Base-by-base conservation (phyloP, 2,797 vertebrate genomes). In the Decapterus maruadsi region DNA sequence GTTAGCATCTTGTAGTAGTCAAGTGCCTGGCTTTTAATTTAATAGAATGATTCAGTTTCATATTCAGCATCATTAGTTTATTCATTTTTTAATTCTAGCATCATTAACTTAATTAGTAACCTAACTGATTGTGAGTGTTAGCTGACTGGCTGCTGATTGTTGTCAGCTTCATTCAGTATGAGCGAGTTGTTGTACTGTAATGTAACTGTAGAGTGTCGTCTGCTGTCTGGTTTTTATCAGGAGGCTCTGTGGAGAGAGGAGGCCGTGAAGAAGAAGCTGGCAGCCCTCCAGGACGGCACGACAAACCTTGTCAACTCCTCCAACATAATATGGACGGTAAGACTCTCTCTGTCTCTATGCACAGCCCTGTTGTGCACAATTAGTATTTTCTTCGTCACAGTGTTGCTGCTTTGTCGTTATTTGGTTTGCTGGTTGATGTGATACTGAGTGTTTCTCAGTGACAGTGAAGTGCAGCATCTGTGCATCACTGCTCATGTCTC, bases 171-270 rank as follows among this genome's bases (percentile, higher is more conserved):
- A 9, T n/a, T 61, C 1, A 20, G 50, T 59, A 19, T 74, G 34
- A 53, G 55, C 8, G 16, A 43, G 8, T 45, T 48, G 31, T 50
- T 29, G n/a, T 38, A 54, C 48, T 26, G 1, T 26, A 26, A 26
- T 26, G 26, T 26, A 26, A 26, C 26, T 26, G 26, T 26, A 26
- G 26, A 29, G 17, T 38, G 11, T 72, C 14, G 0, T 63, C 16
- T 80, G 60, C 55, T 59, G 45, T 43, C 13, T 67, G 64, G 50
- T 68, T 38, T 36, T 45, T 60, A 17, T n/a, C 84, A 96, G 95
- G 95, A 96, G 82, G 94, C 95, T 22, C 78, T 96, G 82, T 93
- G 91, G 85, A 93, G 95, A 82, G 95, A 96, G 80, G 93, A 92
- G 51, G 70, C 69, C 0, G 17, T 95, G 82, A 95, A 93, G 84